Evolutionary conservation across 2,113 vertebrate species (phyloP).

Genomic region (Bucco capensis): DNA sequence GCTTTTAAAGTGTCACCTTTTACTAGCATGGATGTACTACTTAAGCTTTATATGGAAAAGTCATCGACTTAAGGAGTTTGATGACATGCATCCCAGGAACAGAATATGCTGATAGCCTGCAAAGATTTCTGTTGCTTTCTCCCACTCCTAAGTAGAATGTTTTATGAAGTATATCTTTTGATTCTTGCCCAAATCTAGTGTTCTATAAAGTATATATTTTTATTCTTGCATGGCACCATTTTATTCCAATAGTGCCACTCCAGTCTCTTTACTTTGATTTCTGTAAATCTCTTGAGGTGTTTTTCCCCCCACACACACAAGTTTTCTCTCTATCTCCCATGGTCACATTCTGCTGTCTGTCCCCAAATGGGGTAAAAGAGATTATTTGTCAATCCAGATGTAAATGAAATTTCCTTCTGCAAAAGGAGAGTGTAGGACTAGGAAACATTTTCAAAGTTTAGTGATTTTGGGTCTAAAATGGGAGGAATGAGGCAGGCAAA

Average conservation of each 20-base stretch:
- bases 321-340: slow-evolving; percentile 11
- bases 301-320: background rate
- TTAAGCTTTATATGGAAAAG: background rate
- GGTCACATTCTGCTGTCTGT: slow-evolving; percentile 12
- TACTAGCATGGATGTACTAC: accelerated
- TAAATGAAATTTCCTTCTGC: background rate
- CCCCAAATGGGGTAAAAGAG: slow-evolving; percentile 14
- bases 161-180: background rate
- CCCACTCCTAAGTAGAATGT: background rate
- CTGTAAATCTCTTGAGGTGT: background rate
- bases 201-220: background rate
- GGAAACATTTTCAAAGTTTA: slow-evolving; percentile 11
- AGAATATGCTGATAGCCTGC: background rate
- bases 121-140: background rate
- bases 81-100: background rate
- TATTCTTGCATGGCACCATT: background rate
- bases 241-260: background rate
- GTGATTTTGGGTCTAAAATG: background rate
- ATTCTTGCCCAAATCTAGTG: background rate
- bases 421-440: background rate
- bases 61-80: too few relatives aligned
- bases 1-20: background rate
- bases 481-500: slow-evolving; percentile 19
- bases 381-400: background rate
- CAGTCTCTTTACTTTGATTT: background rate